Evolutionary conservation across 2,113 vertebrate species (phyloP).

Genomic region (Carassius carassius): DNA sequence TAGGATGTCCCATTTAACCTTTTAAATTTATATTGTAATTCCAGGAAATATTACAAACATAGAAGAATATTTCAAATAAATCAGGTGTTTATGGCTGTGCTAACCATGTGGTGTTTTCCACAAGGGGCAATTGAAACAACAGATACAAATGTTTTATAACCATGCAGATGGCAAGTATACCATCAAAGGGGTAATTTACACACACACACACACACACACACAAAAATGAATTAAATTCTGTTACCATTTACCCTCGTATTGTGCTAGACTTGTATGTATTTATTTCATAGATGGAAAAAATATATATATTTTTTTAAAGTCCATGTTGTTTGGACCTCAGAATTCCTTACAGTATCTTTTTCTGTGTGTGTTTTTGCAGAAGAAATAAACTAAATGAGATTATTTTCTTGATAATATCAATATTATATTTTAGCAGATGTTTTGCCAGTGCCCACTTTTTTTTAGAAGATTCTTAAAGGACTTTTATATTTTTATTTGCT

Average conservation of each 20-base stretch:
- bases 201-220: not conserved
- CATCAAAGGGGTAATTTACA: not conserved
- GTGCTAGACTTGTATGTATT: not conserved
- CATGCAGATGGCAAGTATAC: not conserved
- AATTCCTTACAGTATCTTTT: not conserved
- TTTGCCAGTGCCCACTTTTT: not conserved
- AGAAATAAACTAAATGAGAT: not conserved
- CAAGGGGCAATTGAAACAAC: not conserved
- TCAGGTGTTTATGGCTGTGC: not conserved
- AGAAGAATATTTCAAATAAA: not conserved
- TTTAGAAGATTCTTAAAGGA: not conserved
- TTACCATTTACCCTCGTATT: not conserved
- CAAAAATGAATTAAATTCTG: not conserved
- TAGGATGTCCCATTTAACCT: not conserved
- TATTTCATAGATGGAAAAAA: not conserved
- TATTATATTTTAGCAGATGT: not conserved
- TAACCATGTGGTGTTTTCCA: not conserved
- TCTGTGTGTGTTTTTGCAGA: not conserved
- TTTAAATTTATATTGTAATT: not conserved
- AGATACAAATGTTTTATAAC: not conserved
- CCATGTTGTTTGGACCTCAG: not conserved
- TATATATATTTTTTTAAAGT: too few relatives aligned
- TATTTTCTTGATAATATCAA: not conserved
- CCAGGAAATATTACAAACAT: not conserved
- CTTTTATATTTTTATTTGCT: not conserved